Percentiles rank a stretch among this genome's conserved stretches.
These are phyloP conservation scores for Rhodophaea formosa DNA, from an alignment of 2,888 invertebrate genomes.

Conservation along the genomic window DNA sequence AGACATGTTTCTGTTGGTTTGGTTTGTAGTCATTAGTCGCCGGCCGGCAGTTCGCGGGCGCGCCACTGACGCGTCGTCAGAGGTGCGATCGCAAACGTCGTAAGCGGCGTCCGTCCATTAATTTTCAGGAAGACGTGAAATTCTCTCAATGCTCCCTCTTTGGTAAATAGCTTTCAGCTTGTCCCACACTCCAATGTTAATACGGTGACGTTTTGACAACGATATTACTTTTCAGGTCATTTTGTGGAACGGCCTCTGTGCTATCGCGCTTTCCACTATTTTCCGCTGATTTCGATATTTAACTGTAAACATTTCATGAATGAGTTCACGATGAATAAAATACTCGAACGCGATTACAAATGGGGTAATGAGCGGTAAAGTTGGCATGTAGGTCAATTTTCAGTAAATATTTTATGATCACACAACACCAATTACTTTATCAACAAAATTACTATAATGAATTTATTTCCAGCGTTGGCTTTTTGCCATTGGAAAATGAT, in stretches of 20 bases:
- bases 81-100: conserved; percentile 69
- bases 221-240: conserved; percentile 9
- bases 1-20: conserved; percentile 62
- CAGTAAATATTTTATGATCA: background rate
- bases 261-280: conserved; percentile 3
- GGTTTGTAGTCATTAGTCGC: conserved; percentile 65
- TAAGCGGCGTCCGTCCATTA: conserved; percentile 74
- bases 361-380: conserved; percentile 10
- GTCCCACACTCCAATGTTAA: conserved; percentile 46
- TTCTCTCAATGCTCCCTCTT: conserved; percentile 62
- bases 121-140: conserved; percentile 77
- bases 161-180: conserved; percentile 63
- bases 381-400: conserved; percentile 4
- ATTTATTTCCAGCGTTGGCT: background rate
- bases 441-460: background rate
- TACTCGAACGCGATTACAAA: conserved; percentile 12
- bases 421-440: background rate
- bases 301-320: conserved; percentile 16
- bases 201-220: conserved; percentile 32
- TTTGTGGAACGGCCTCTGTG: background rate
- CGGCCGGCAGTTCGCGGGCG: conserved; percentile 53
- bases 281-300: conserved; percentile 10
- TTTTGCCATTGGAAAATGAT: background rate
- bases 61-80: conserved; percentile 62
- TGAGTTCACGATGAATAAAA: conserved; percentile 14